Base-by-base conservation (phyloP, 2,797 vertebrate genomes). In the Gadopsis bispinosus region DNA sequence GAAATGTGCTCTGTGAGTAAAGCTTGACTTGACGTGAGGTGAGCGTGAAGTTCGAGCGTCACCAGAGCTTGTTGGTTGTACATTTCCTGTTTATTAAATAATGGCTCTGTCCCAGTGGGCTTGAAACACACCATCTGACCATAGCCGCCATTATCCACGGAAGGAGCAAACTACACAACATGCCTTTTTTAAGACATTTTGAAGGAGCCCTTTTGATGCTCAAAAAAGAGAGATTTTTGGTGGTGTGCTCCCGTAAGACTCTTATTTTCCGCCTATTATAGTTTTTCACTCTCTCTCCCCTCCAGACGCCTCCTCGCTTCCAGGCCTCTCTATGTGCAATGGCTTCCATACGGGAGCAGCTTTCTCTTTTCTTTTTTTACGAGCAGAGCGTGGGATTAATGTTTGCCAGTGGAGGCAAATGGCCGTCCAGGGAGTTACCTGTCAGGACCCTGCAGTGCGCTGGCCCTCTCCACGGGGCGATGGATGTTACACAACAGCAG, bases 401-500 rank as follows among this genome's bases (percentile, higher is more conserved):
- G 77, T 77, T 77, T 65, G 77, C 70, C 67, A 48, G 73, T 1
- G 59, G 83, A 87, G 77, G 77, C 62, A 77, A 85, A 87, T 75
- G 50, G 80, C 56, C 5, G n/a, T 88, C 80, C 22, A 7, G 89
- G 87, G 92, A 90, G 90, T 79, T 87, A 87, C 86, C 93, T 92
- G 89, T 89, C 88, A 92, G 80, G 70, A 74, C 75, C 87, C 62
- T 26, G 86, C 78, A 51, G 86, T 9, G 69, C 0, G 11, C 50
- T 0, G 65, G 53, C 65, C 65, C 73, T 67, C 78, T 80, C 74
- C 10, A 1, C 5, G 0, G 72, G 61, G 55, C 71, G 39, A 82
- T 75, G 71, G 77, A 86, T 83, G 84, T 86, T 87, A 69, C 79
- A 70, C 74, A 83, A 79, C 79, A 84, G 73, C 66, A 20, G 77